phyloP scores from a whole-genome alignment of 1,140 invertebrate genomes.

The Leptopilina boulardi region DNA sequence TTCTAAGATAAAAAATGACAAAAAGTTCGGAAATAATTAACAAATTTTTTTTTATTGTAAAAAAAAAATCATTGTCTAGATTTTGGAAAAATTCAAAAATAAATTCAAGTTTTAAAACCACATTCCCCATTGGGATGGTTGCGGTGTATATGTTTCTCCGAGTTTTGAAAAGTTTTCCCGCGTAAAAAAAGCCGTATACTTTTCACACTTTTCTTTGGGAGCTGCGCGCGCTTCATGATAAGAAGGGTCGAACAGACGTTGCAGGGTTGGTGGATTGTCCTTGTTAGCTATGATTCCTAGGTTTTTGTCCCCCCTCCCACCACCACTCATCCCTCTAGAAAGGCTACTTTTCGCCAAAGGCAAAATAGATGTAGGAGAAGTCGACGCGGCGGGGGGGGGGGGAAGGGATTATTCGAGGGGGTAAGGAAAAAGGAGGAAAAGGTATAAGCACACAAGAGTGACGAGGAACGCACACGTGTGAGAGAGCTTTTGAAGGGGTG shows the following conservation, averaged over 20 bases:
- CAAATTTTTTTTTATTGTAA: no score
- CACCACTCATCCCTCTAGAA: no score
- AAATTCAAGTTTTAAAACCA: no score
- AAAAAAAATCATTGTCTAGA: no score
- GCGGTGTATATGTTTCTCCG: neutral
- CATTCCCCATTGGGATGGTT: no score
- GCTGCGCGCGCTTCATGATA: neutral
- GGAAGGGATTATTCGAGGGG: neutral
- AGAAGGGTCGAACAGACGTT: constrained; percentile 12
- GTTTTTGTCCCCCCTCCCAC: neutral
- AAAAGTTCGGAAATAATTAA: no score
- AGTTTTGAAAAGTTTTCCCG: constrained; percentile 66
- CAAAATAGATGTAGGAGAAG: neutral
- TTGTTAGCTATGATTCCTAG: neutral
- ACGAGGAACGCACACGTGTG: neutral
- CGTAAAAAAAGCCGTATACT: constrained; percentile 60
- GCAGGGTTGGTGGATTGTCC: neutral
- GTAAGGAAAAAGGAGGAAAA: constrained; percentile 1
- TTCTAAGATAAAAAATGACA: no score
- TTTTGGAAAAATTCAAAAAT: no score
- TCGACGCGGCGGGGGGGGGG: neutral
- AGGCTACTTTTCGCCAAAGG: no score
- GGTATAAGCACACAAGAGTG: neutral
- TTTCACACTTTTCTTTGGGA: constrained; percentile 63
- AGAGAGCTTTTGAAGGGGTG: constrained; percentile 7